Conservation (phyloP, 2,797 vertebrate genomes). For the Okamejei kenojei region DNA sequence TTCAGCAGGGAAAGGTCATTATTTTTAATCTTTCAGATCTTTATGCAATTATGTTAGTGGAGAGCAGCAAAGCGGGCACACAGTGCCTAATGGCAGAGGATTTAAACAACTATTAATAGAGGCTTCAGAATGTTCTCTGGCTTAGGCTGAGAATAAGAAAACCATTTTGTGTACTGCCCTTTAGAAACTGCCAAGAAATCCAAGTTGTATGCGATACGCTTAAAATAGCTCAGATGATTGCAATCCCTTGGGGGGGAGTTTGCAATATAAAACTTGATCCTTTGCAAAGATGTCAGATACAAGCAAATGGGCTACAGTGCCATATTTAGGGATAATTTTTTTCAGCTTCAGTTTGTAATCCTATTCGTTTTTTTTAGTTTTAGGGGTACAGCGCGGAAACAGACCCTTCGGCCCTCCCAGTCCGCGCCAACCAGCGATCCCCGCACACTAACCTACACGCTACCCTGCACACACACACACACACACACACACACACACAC, state of each 20-base stretch:
- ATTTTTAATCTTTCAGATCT: not conserved
- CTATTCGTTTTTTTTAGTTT: too few relatives aligned
- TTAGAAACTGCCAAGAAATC: constrained; percentile 13
- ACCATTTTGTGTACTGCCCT: not conserved
- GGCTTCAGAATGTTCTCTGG: not conserved
- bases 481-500: too few relatives aligned
- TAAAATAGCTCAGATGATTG: not conserved
- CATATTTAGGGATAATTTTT: not conserved
- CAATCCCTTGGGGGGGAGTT: not conserved
- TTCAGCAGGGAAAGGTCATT: not conserved
- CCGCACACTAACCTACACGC: too few relatives aligned
- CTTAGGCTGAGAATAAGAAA: not conserved
- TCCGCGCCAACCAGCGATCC: too few relatives aligned
- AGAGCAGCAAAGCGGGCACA: not conserved
- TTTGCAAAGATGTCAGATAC: not conserved
- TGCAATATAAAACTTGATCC: not conserved
- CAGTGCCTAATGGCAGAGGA: not conserved
- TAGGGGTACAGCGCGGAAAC: too few relatives aligned
- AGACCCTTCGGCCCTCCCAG: too few relatives aligned
- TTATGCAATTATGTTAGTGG: not conserved
- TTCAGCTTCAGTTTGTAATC: not conserved
- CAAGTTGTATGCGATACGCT: not conserved
- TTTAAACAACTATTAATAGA: not conserved
- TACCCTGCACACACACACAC: too few relatives aligned
- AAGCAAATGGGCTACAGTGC: not conserved